Percentiles rank a stretch among this genome's conserved stretches.
phyloP scores from a whole-genome alignment of 2,888 invertebrate species.

The Drosophila mayaguana region DNA sequence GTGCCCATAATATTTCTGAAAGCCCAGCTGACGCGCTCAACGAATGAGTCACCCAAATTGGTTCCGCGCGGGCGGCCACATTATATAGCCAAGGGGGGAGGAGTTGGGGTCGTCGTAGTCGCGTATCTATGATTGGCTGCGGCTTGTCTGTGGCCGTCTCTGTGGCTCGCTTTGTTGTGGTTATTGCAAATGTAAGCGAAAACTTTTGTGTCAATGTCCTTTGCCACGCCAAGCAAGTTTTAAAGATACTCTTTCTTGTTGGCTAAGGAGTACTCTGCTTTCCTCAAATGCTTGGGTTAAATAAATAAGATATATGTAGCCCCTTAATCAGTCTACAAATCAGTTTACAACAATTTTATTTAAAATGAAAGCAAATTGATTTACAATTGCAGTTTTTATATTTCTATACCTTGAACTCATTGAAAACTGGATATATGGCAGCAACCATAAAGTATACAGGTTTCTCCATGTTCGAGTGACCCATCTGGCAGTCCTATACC shows the following conservation, averaged over 20 bases:
- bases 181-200: conserved; percentile 36
- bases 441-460: too few species aligned
- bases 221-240: conserved; percentile 19
- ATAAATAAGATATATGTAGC: neutral
- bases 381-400: too few species aligned
- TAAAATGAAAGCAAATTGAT: too few species aligned
- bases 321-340: too few species aligned
- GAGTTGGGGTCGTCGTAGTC: neutral
- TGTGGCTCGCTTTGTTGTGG: conserved; percentile 17
- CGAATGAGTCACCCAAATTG: conserved; percentile 29
- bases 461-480: too few species aligned
- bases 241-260: neutral
- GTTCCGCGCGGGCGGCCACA: conserved; percentile 49
- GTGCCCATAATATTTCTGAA: conserved; percentile 14
- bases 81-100: neutral
- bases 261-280: neutral
- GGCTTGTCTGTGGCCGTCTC: conserved; percentile 7
- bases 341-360: too few species aligned
- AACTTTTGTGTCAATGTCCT: conserved; percentile 69
- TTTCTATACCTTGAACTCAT: too few species aligned
- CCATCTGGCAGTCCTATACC: too few species aligned
- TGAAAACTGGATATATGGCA: too few species aligned
- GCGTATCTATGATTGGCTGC: conserved; percentile 25
- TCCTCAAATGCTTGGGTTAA: conserved; percentile 1
- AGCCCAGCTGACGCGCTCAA: conserved; percentile 13